A percentile compares a stretch with the other conserved stretches of the same genome.
These are phyloP conservation scores for Brachyistius frenatus DNA, from an alignment of 2,113 vertebrate species.

Conservation along the genomic window DNA sequence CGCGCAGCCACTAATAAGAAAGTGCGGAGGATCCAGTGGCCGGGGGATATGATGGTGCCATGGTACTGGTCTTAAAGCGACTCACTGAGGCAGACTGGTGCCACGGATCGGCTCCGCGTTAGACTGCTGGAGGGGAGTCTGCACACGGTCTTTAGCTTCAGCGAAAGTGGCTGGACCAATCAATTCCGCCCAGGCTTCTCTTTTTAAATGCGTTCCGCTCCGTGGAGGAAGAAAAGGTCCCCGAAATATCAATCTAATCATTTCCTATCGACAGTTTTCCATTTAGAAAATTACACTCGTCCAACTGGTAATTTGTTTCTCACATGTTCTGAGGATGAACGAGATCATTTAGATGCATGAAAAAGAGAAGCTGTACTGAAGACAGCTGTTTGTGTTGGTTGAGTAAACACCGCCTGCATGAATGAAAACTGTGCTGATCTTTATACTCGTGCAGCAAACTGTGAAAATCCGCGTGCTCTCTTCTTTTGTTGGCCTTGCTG, in stretches of 20 bases:
- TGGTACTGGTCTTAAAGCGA: constrained; percentile 46
- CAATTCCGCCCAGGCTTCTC: constrained; percentile 31
- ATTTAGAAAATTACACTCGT: neutral
- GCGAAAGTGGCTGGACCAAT: constrained; percentile 38
- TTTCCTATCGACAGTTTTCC: constrained; percentile 20
- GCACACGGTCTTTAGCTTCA: constrained; percentile 32
- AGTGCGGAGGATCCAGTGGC: constrained; percentile 31
- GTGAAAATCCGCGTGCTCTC: constrained; percentile 35
- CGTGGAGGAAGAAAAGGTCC: neutral
- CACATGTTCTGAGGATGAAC: neutral
- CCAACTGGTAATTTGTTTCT: neutral
- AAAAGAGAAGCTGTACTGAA: neutral
- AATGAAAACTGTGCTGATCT: constrained; percentile 40
- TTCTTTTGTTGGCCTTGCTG: constrained; percentile 15
- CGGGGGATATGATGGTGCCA: constrained; percentile 54
- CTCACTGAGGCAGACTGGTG: constrained; percentile 56
- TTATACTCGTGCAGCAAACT: constrained; percentile 61
- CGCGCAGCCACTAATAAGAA: constrained; percentile 52
- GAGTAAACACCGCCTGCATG: constrained; percentile 23
- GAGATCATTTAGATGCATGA: neutral
- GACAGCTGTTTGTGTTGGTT: constrained; percentile 20
- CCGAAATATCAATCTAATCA: constrained; percentile 31
- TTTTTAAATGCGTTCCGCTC: constrained; percentile 3
- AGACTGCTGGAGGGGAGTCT: constrained; percentile 48
- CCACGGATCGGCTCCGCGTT: constrained; percentile 53